Evolutionary conservation across 1,140 invertebrate genomes (phyloP).

Genomic region (Meloidogyne chitwoodi): DNA sequence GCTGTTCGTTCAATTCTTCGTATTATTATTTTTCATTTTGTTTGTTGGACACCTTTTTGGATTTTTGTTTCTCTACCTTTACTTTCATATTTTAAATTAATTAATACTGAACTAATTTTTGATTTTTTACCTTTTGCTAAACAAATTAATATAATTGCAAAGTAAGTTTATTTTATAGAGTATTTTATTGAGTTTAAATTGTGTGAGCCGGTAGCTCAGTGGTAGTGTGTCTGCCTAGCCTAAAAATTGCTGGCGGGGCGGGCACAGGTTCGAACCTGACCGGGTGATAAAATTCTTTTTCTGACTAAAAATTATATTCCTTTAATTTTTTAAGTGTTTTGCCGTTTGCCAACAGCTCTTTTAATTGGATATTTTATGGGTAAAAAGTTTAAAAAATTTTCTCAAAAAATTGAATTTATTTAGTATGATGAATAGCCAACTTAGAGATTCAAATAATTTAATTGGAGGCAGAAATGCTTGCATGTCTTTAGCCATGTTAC

Average conservation of each 20-base stretch:
- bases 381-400: neutral
- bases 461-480: neutral
- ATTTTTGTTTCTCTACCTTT: conserved; percentile 37
- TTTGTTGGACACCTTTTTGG: conserved; percentile 48
- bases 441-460: conserved; percentile 8
- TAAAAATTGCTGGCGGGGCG: no score
- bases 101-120: conserved; percentile 23
- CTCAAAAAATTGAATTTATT: neutral
- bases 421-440: conserved; percentile 26
- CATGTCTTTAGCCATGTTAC: conserved; percentile 7
- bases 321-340: conserved; percentile 33
- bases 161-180: neutral
- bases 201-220: no score
- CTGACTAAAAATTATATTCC: neutral
- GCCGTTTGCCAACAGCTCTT: conserved; percentile 38
- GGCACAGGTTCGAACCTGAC: no score
- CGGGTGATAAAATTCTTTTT: no score
- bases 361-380: conserved; percentile 50
- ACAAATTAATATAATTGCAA: neutral
- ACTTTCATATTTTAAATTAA: conserved; percentile 25
- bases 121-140: neutral
- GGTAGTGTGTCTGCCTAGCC: no score
- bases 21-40: conserved; percentile 44
- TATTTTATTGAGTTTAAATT: no score
- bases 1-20: conserved; percentile 35